Evolutionary conservation across 2,113 vertebrate genomes (phyloP), one percentile per base, ranked within the genome.

Genomic region (Stomatorhinus ivindoensis): DNA sequence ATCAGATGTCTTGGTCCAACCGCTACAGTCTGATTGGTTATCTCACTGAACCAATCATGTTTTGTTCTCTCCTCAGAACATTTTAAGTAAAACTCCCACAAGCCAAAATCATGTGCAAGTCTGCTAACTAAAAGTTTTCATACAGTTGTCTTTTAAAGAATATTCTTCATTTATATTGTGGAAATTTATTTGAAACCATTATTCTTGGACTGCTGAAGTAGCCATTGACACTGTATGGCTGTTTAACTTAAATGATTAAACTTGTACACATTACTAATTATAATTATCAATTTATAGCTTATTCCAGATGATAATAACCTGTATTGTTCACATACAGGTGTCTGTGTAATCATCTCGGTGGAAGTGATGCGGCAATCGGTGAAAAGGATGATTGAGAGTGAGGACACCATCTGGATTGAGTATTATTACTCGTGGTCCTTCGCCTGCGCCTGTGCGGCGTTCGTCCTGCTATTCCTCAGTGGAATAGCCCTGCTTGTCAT

Each of bases 341-440:
- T 99, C 65, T 99, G 98, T 87, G 93, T 97, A 91, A 96, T 99
- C 88, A 97, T 99, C 93, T 99, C 98, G 0, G 95, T 99, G 31
- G 98, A 99, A 94, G 98, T 99, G 90, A 98, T 97, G 96, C 97
- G 98, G 2, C 98, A 99, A 91, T 99, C 98, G 0, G 98, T 99
- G 91, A 98, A 97, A 90, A 96, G 97, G 92, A 99, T 99, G 98
- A 96, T 99, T 0, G 97, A 97, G 94, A 99, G 98, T 21, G 88
- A 98, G 93, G 97, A 98, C 0, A 99, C 98, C 0, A 96, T 94
- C 90, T 99, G 98, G 98, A 97, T 97, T 0, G 92, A 97, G 21
- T 96, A 98, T 93, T 94, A 96, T 53, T 99, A 98, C 91, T 95
- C 96, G 58, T 99, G 98, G 98, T 99, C 98, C 91, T 99, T 99